Conservation (phyloP, 2,888 invertebrate species). For the Harpalus rubripes region DNA sequence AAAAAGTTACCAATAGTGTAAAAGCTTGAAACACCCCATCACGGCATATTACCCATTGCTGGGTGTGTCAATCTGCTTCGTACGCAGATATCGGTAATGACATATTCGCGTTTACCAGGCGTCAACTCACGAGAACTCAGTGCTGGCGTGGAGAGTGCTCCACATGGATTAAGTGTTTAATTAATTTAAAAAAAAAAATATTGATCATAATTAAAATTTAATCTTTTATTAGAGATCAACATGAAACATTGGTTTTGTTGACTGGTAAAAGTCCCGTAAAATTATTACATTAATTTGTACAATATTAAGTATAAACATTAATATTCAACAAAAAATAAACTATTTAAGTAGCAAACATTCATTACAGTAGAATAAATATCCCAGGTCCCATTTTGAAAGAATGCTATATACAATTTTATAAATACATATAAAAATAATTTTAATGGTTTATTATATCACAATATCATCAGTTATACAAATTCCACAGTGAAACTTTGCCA, state of each 20-base stretch:
- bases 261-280: neutral
- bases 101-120: too few species aligned
- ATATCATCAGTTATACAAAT: conserved; percentile 82
- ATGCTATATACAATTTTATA: conserved; percentile 31
- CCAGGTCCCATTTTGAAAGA: conserved; percentile 32
- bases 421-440: conserved; percentile 63
- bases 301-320: conserved; percentile 9
- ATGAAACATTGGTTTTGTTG: conserved; percentile 4
- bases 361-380: conserved; percentile 1
- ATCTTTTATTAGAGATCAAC: conserved; percentile 2
- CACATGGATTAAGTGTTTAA: too few species aligned
- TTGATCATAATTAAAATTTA: neutral
- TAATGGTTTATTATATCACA: conserved; percentile 42
- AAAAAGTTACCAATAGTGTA: too few species aligned
- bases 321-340: conserved; percentile 9
- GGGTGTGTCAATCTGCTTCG: too few species aligned
- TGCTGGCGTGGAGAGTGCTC: too few species aligned
- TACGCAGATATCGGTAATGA: too few species aligned
- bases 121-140: too few species aligned
- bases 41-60: too few species aligned
- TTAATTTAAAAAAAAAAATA: too few species aligned
- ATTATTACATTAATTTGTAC: neutral
- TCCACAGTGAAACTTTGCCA: conserved; percentile 88
- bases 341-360: conserved; percentile 12
- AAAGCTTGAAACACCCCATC: too few species aligned